Evolutionary conservation across 2,888 invertebrate genomes (phyloP), one percentile per base, ranked within the genome.

Genomic region (Drosophila kuntzei): DNA sequence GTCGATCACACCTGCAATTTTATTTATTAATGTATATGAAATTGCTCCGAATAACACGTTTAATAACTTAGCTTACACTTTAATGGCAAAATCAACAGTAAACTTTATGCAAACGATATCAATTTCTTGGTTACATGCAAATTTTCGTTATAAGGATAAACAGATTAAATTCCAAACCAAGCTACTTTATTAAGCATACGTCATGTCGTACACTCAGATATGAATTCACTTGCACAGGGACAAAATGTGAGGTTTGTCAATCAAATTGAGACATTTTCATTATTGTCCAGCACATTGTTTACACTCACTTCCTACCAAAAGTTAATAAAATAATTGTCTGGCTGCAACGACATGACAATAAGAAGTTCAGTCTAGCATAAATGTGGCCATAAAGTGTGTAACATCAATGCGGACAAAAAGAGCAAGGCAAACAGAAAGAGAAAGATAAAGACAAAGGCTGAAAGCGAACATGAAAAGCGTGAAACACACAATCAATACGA

Each of bases 401-500:
- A 29, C 41, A 37, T 37, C 37, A 16, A 22, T 22, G 53, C 44
- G 46, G 43, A 47, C 44, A 54, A 57, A 20, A 29, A 55, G 39
- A 43, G 44, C 20, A 59, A 20, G 18, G 16, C 36, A 20, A 53
- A 49, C 25, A 58, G 14, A 32, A 27, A 20, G 29, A 20, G 16
- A 36, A 22, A 44, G 46, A 11, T 18, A 44, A 25, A 46, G 39
- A 9, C n/a, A 36, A 25, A 41, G 47, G 16, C n/a, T 41, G 46
- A 22, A 44, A 53, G 50, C 22, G 41, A 76, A 81, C 79, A 79
- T 72, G 82, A 69, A 81, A 83, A 85, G 85, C 85, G 87, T 87
- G 87, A 81, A 76, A 55, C 63, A 67, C 71, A 69, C 60, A 67
- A 76, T 80, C 87, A 80, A 87, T 80, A 39, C 39, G 43, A 41